Evolutionary conservation across 1,140 invertebrate species (phyloP), one percentile per base, ranked within the genome.

Genomic region (Dreissena rostriformis): DNA sequence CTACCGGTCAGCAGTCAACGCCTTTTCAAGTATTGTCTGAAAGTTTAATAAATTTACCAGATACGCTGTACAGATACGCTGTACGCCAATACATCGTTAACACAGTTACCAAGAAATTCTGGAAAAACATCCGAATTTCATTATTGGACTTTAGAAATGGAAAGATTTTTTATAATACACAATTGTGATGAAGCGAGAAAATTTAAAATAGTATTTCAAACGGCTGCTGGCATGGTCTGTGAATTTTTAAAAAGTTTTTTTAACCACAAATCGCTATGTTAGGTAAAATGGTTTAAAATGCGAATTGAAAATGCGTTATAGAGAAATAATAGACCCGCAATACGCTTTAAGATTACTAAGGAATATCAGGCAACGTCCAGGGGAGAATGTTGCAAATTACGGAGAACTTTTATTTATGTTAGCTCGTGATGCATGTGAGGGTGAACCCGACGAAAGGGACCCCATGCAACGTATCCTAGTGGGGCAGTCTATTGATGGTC

Each of bases 281-380:
- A 63, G 53, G 17, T 81, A 53, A 15, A 51, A 52, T 4, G 24
- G 63, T 15, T 24, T 81, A 61, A 81, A 63, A 39, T 24, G 22
- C 6, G 68, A 81, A 49, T 63, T 81, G 55, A 19, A n/a, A 2
- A n/a, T 52, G 6, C 12, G 28, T 14, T 72, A 71, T 52, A 17
- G 67, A 8, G 78, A 81, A 4, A 63, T 81, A 71, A 71, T 19
- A n/a, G 78, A 81, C 39, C 67, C 52, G 4, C 78, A 81, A 63
- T 68, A 81, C 26, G 78, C 78, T 12, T 53, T 81, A 11, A 55
- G 19, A 49, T 19, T 81, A 5, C 70, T 72, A 17, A 29, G 78
- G 2, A 57, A 81, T 8, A 39, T 52, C 14, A 10, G 26, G 24
- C 78, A 81, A 72, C 22, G 7, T 26, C 22, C 29, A 15, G 53